Evolutionary conservation across 2,113 vertebrate genomes (phyloP), one percentile per base, ranked within the genome.

Genomic region (Callionymus lyra): DNA sequence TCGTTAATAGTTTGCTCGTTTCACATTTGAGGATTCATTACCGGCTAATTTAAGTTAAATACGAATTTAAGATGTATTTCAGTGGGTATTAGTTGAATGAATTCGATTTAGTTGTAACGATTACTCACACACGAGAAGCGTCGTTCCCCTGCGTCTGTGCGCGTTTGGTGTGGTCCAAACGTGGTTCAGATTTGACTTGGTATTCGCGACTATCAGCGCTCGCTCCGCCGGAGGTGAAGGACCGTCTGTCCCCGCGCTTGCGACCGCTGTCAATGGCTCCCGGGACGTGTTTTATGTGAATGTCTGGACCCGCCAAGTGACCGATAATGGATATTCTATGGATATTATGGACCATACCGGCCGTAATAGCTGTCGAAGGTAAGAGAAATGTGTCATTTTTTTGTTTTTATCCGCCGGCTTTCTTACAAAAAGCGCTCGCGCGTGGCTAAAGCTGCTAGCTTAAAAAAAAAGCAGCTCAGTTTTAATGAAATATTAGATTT

Each of bases 281-380:
- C 74, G 49, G 80, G 80, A 82, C 73, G 44, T 61, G 59, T 76
- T 84, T 77, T 53, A 74, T 84, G 70, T 86, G 82, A 87, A 79
- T 84, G 79, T 67, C 80, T 63, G 80, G 79, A 60, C 74, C 59
- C 63, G 63, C 52, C 16, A 75, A 81, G 68, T 76, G 79, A 82
- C 63, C 65, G 72, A 76, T 77, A 64, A 87, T 87, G 86, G 86
- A 85, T 84, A 85, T 85, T 82, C 67, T 86, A 63, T 87, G 86
- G 85, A 85, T 87, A 79, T 82, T 87, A 81, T 87, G 85, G 84
- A 86, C 68, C 68, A 59, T 87, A 78, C 83, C 78, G 59, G 75
- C 78, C 56, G 86, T 79, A 31, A 59, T 84, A 62, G 83, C 83
- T 76, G 75, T 87, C 50, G 85, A 87, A 87, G 86, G 86, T 87